Conservation (phyloP, 1,140 invertebrate species). For the Anthonomus grandis region DNA sequence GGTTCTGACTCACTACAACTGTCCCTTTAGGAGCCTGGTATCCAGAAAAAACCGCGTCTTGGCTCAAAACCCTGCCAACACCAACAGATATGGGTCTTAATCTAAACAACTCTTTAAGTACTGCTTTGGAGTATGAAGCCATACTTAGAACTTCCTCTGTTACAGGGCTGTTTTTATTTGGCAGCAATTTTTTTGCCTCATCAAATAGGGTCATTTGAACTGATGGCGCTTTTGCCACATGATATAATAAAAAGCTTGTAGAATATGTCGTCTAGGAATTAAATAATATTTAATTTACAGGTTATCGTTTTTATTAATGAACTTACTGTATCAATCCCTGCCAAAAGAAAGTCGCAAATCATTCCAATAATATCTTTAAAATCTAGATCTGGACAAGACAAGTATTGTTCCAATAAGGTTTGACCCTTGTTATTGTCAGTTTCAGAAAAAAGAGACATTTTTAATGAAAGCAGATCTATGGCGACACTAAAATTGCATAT, state of each 20-base stretch:
- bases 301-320: background rate
- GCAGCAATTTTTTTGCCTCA: conserved; percentile 61
- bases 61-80: conserved; percentile 71
- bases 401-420: conserved; percentile 64
- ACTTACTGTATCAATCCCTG: conserved; percentile 81
- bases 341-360: conserved; percentile 78
- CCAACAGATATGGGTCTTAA: conserved; percentile 81
- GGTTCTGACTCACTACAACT: conserved; percentile 83
- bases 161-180: conserved; percentile 52
- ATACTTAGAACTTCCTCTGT: conserved; percentile 59
- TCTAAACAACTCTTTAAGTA: conserved; percentile 80
- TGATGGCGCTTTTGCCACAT: conserved; percentile 69
- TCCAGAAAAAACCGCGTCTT: conserved; percentile 73
- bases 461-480: conserved; percentile 62
- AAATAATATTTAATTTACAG: background rate
- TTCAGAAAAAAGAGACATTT: conserved; percentile 52
- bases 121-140: conserved; percentile 71
- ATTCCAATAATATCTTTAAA: conserved; percentile 76
- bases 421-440: conserved; percentile 32
- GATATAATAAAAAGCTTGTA: conserved; percentile 76
- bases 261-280: conserved; percentile 75
- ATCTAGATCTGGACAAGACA: conserved; percentile 64
- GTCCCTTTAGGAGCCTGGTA: conserved; percentile 86
- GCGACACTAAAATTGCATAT: conserved; percentile 57
- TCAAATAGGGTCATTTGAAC: conserved; percentile 69